Evolutionary conservation across 2,113 vertebrate species (phyloP), one percentile per base, ranked within the genome.

Genomic region (Garra rufa): DNA sequence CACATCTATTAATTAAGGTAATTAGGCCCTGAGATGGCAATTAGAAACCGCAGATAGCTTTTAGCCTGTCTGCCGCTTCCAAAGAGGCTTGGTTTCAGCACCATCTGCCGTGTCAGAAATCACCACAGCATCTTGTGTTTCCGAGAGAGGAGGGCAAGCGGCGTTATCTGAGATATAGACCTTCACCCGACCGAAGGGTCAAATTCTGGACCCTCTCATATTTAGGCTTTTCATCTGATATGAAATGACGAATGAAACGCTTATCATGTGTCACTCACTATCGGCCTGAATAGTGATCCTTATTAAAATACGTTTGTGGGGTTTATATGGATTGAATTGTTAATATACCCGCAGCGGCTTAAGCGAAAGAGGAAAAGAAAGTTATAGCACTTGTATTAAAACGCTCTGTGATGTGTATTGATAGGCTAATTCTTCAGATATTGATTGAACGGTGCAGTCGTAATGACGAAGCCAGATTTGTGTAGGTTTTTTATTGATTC

Each of bases 1-100:
- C 94, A 88, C 63, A 88, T 93, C 96, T 96, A 96, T 98, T 99
- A 98, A 99, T 99, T 98, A 99, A 95, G 92, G 91, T 95, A 96
- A 98, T 96, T 96, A 97, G 94, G 96, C 95, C 95, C 95, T 92
- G 93, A 94, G 92, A 95, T 69, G 94, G 94, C 96, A 96, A 97
- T 98, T 96, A 96, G 94, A 95, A 95, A 95, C 95, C 95, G 89
- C 93, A 96, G 95, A 95, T 93, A 95, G 93, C 96, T 97, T 95
- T 98, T 96, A 98, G 95, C 93, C 87, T 93, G 91, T 91, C 92
- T 90, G 93, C 92, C 89, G 91, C 90, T 93, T 94, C 94, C 94
- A 91, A 88, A 81, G 91, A 94, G 95, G 94, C 93, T 95, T 96
- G 91, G 95, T 96, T 96, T 97, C 92, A 90, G 88, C 65, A 91